phyloP scores from a whole-genome alignment of 2,113 vertebrate species.

The Axis porcinus region DNA sequence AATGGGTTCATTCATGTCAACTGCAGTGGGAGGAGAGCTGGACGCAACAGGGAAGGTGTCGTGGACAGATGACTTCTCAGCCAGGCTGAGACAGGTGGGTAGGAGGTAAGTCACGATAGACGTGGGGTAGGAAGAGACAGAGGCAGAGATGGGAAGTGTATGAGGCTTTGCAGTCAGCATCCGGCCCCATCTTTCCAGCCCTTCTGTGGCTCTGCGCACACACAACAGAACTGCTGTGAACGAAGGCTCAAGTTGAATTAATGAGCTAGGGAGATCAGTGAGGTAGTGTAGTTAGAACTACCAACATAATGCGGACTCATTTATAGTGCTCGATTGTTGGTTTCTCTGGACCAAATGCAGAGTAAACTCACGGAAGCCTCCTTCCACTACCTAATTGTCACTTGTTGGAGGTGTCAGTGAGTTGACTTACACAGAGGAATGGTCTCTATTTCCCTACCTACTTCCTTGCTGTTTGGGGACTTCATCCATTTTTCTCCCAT shows the following conservation, averaged over 20 bases:
- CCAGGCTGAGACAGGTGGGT: not conserved
- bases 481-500: not conserved
- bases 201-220: not conserved
- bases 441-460: not conserved
- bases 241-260: not conserved
- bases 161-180: not conserved
- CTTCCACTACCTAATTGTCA: not conserved
- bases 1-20: not conserved
- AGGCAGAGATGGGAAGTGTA: not conserved
- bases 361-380: not conserved
- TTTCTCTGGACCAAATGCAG: not conserved
- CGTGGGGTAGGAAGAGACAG: not conserved
- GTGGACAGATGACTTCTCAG: not conserved
- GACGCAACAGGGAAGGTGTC: not conserved
- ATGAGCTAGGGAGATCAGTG: not conserved
- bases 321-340: not conserved
- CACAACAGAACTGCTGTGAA: not conserved
- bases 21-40: not conserved
- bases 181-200: not conserved
- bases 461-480: not conserved
- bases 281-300: not conserved
- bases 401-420: not conserved
- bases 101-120: not conserved
- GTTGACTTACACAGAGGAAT: not conserved
- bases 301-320: fast-evolving